phyloP scores from a whole-genome alignment of 1,140 invertebrate genomes.

The Sitophilus oryzae region DNA sequence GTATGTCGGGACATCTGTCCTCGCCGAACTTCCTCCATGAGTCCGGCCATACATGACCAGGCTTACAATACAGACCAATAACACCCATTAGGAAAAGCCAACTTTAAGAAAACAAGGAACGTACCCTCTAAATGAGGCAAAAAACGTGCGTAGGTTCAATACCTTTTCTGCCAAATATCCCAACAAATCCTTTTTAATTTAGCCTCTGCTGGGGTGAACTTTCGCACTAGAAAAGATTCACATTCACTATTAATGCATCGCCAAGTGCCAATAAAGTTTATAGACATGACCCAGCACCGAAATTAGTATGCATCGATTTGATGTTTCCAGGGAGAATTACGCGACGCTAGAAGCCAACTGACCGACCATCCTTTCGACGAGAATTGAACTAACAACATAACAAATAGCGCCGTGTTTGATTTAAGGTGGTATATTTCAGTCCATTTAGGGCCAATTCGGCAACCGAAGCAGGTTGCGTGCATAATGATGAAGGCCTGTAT shows the following conservation, averaged over 20 bases:
- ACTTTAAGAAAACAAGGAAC: slow-evolving; percentile 17
- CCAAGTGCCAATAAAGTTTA: slow-evolving; percentile 43
- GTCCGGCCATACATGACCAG: too few relatives aligned
- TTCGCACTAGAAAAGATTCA: slow-evolving; percentile 27
- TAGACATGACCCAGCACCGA: slow-evolving; percentile 22
- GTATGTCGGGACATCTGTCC: too few relatives aligned
- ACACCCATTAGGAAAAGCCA: slow-evolving; percentile 4
- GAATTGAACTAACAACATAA: slow-evolving; percentile 41
- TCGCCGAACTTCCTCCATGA: too few relatives aligned
- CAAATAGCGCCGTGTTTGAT: slow-evolving; percentile 21
- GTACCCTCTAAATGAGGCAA: slow-evolving; percentile 23
- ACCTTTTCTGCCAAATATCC: slow-evolving; percentile 9
- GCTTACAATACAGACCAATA: too few relatives aligned
- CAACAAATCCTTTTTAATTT: slow-evolving; percentile 27
- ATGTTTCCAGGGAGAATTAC: slow-evolving; percentile 19
- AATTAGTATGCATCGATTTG: slow-evolving; percentile 41
- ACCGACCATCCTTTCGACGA: slow-evolving; percentile 32
- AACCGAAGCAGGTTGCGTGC: too few relatives aligned
- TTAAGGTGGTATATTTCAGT: too few relatives aligned
- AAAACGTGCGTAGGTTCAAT: slow-evolving; percentile 27
- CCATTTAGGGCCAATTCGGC: too few relatives aligned
- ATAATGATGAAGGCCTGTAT: too few relatives aligned
- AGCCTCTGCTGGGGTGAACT: slow-evolving; percentile 8
- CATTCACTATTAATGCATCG: slow-evolving; percentile 41
- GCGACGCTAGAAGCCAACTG: slow-evolving; percentile 11